Evolutionary conservation across 2,113 vertebrate species (phyloP).

Genomic region (Crypturellus undulatus): DNA sequence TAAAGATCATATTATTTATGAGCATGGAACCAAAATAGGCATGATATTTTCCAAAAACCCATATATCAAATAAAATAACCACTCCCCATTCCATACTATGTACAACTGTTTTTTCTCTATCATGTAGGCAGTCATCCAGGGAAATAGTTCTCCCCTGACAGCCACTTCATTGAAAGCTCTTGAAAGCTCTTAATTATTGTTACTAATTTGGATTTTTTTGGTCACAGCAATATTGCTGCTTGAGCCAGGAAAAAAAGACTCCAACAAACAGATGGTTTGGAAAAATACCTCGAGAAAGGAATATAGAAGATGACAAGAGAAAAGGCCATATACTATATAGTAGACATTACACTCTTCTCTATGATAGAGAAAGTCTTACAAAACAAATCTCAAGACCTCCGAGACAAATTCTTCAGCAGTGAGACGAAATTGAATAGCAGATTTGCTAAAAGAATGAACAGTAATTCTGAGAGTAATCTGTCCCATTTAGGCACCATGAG

Average conservation of each 20-base stretch:
- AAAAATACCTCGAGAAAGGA: neutral
- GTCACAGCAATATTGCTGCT: neutral
- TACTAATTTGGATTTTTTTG: neutral
- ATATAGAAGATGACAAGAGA: neutral
- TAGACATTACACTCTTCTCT: neutral
- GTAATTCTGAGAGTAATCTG: neutral
- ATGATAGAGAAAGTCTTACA: neutral
- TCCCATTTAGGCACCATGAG: neutral
- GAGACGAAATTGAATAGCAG: neutral
- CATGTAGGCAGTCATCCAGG: neutral
- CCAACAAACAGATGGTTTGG: neutral
- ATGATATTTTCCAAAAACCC: neutral
- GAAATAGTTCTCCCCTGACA: neutral
- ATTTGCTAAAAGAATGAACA: fast-evolving
- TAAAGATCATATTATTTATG: neutral
- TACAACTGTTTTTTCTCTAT: neutral
- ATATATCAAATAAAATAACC: neutral
- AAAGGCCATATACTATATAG: neutral
- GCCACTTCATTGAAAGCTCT: neutral
- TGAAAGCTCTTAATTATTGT: neutral
- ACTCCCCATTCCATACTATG: neutral
- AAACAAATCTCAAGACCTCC: neutral
- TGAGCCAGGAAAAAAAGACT: neutral
- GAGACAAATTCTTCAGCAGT: neutral
- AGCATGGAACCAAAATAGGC: neutral